Base-by-base conservation (phyloP, 1,140 invertebrate species). In the Epicauta chinensis region DNA sequence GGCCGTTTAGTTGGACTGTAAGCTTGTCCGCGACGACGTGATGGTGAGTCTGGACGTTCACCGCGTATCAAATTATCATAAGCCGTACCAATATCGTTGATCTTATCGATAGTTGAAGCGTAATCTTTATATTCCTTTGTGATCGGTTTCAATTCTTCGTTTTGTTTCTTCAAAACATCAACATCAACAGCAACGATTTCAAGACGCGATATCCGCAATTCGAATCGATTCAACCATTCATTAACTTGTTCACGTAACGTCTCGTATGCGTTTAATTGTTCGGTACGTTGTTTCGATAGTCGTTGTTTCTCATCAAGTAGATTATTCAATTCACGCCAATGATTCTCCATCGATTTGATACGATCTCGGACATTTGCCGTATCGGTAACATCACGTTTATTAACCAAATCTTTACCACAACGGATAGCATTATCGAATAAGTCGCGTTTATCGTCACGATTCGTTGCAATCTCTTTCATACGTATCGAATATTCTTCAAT, bases 101-200 rank as follows among this genome's bases (percentile, higher is more conserved):
- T 79, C 74, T 91, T 94, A 59, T 97, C 93, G 45, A 97, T 87
- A 11, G 85, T 93, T 1, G 80, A 72, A 1, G 80, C 83, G 73
- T 87, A 94, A 60, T 93, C 91, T 29, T 89, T 81, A 72, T 95
- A 90, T 65, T 96, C 92, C 65, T 93, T 93, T 14, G 86, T 73
- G 30, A 97, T 78, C 0, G 93, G 92, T 73, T 93, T 87, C 10
- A 96, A 67, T 66, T 95, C 89, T 44, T 94, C 88, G 37, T 82
- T 80, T 68, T 96, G 93, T 50, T 80, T 79, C 55, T 86, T 87
- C 11, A 95, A 73, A 36, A 84, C 82, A 36, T 95, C 91, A 51
- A 92, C 71, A 67, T 96, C 90, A 11, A 96, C 78, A 7, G 91
- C 91, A 0, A 94, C 87, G 1, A 89, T 84, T 48, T 89, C 81